A percentile compares a stretch with the other conserved stretches of the same genome.
Conservation (phyloP, 2,888 invertebrate genomes). For the Temnothorax rugatulus region DNA sequence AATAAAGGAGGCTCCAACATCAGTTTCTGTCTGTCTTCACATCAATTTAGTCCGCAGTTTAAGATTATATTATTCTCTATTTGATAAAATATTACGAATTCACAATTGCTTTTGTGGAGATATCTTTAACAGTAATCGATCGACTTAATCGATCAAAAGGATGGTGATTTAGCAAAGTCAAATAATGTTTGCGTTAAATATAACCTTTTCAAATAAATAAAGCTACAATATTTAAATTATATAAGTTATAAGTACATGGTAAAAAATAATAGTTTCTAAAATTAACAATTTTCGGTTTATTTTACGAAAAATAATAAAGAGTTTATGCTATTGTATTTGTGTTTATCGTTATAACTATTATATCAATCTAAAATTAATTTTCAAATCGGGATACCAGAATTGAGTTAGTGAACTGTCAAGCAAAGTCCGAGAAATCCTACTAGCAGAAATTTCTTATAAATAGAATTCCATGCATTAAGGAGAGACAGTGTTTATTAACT, state of each 20-base stretch:
- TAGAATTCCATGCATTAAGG: conserved; percentile 8
- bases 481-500: not conserved
- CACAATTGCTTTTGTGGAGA: not conserved
- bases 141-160: conserved; percentile 11
- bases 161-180: not conserved
- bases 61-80: not conserved
- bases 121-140: not conserved
- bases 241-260: not conserved
- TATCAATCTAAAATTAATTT: conserved; percentile 6
- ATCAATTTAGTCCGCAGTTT: not conserved
- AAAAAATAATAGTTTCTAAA: not conserved
- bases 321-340: too few species aligned
- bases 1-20: not conserved
- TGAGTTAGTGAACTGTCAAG: not conserved
- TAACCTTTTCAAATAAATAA: conserved; percentile 1
- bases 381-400: not conserved
- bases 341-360: not conserved
- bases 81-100: not conserved
- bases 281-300: not conserved
- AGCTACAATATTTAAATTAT: not conserved
- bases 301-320: not conserved
- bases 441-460: not conserved
- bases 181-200: not conserved
- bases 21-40: not conserved
- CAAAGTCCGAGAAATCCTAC: not conserved